Percentiles rank a stretch among this genome's conserved stretches.
Conservation (phyloP, 2,888 invertebrate genomes). For the Hermaeophaga mercurialis region DNA sequence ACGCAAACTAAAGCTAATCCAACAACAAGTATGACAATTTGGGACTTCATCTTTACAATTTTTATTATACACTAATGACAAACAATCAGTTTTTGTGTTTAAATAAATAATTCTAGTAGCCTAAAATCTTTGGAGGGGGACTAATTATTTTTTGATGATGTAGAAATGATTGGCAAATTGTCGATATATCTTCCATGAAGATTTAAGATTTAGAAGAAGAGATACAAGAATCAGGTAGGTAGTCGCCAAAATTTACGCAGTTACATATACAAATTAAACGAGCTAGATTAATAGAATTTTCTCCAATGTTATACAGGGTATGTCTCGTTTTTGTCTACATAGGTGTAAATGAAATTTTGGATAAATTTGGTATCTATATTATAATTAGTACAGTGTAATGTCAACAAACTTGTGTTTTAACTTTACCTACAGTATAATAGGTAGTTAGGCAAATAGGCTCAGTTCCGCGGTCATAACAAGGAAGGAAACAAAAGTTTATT, state of each 20-base stretch:
- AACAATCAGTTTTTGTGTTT: conserved; percentile 11
- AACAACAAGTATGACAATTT: conserved; percentile 11
- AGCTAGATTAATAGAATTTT: too few relatives aligned
- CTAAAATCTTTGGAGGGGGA: conserved; percentile 6
- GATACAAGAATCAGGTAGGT: neutral
- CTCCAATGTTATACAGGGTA: too few relatives aligned
- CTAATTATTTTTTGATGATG: conserved; percentile 3
- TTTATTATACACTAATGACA: conserved; percentile 1
- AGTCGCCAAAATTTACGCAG: conserved; percentile 1
- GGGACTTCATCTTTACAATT: conserved; percentile 13
- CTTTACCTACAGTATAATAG: too few relatives aligned
- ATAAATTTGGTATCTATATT: too few relatives aligned
- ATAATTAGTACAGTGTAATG: too few relatives aligned
- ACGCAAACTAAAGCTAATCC: conserved; percentile 2
- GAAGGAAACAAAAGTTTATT: too few relatives aligned
- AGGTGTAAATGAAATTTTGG: too few relatives aligned
- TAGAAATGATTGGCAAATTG: neutral
- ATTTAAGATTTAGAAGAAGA: neutral
- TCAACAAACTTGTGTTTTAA: too few relatives aligned
- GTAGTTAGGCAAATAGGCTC: too few relatives aligned
- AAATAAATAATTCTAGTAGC: conserved; percentile 8
- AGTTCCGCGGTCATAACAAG: too few relatives aligned
- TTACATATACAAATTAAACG: too few relatives aligned
- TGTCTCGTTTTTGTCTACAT: too few relatives aligned
- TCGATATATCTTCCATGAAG: neutral